These are phyloP conservation scores for Acanthurus tractus DNA, from an alignment of 2,797 vertebrate genomes.

Conservation along the genomic window DNA sequence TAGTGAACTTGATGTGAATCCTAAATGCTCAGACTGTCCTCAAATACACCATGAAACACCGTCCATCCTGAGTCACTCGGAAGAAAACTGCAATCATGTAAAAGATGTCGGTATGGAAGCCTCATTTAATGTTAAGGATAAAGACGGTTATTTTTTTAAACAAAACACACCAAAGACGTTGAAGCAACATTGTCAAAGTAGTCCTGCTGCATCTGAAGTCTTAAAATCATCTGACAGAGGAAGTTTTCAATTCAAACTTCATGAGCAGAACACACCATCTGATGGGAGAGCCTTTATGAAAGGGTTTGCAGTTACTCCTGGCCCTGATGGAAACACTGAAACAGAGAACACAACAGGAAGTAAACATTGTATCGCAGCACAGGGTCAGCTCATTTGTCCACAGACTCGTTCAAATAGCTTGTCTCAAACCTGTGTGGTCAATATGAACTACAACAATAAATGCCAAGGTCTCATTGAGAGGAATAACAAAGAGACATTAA, in stretches of 20 bases:
- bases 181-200: slow-evolving; percentile 28
- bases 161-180: background rate
- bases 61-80: background rate
- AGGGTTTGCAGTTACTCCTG: background rate
- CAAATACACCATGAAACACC: slow-evolving; percentile 17
- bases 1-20: background rate
- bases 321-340: slow-evolving; percentile 8
- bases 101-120: slow-evolving; percentile 13
- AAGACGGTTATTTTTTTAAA: slow-evolving; percentile 4
- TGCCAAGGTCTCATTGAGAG: background rate
- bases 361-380: slow-evolving; percentile 4
- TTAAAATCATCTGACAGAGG: slow-evolving; percentile 7
- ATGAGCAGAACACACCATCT: background rate
- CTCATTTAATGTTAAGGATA: slow-evolving; percentile 9
- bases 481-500: slow-evolving; percentile 21
- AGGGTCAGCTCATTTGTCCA: slow-evolving; percentile 18
- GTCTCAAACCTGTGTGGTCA: slow-evolving; percentile 46
- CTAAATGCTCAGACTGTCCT: slow-evolving; percentile 16
- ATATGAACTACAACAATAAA: slow-evolving; percentile 51
- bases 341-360: background rate
- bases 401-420: slow-evolving; percentile 19
- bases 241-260: slow-evolving; percentile 8
- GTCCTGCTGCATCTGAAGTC: slow-evolving; percentile 9
- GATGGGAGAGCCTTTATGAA: background rate
- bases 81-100: slow-evolving; percentile 1